These are phyloP conservation scores for Sterrhoptilus dennistouni DNA, from an alignment of 2,113 vertebrate species.

Conservation along the genomic window DNA sequence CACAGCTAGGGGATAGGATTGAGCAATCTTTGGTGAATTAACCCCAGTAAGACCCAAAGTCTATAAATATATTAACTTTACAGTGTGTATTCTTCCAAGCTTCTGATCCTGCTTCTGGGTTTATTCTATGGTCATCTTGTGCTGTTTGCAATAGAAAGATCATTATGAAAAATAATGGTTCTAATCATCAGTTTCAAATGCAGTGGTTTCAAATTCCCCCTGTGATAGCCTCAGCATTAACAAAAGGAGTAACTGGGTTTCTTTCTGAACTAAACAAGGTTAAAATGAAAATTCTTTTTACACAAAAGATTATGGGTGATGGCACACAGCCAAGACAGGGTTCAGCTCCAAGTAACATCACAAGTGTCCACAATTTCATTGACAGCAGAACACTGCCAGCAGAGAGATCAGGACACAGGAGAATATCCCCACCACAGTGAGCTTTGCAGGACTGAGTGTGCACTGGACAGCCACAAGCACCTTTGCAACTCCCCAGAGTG, in stretches of 20 bases:
- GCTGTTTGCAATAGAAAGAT: background rate
- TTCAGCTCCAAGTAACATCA: background rate
- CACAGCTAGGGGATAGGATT: background rate
- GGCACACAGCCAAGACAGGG: background rate
- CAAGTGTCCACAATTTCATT: background rate
- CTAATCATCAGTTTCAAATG: constrained; percentile 56
- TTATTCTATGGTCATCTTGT: background rate
- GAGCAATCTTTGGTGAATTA: background rate
- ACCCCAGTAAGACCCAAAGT: background rate
- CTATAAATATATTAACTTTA: background rate
- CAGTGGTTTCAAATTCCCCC: constrained; percentile 23
- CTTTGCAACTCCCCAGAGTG: background rate
- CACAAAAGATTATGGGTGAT: background rate
- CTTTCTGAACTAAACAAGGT: constrained; percentile 13
- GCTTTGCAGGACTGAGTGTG: fast-evolving
- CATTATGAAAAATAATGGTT: constrained; percentile 72
- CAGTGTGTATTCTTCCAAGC: background rate
- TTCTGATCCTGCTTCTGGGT: background rate
- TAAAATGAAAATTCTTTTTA: constrained; percentile 39
- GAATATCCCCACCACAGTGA: background rate
- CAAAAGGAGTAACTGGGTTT: background rate
- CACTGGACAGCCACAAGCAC: background rate
- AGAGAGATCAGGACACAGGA: background rate
- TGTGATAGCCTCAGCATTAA: constrained; percentile 17
- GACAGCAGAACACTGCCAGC: background rate